Evolutionary conservation across 2,888 invertebrate genomes (phyloP).

Genomic region (Saturnia japonica): DNA sequence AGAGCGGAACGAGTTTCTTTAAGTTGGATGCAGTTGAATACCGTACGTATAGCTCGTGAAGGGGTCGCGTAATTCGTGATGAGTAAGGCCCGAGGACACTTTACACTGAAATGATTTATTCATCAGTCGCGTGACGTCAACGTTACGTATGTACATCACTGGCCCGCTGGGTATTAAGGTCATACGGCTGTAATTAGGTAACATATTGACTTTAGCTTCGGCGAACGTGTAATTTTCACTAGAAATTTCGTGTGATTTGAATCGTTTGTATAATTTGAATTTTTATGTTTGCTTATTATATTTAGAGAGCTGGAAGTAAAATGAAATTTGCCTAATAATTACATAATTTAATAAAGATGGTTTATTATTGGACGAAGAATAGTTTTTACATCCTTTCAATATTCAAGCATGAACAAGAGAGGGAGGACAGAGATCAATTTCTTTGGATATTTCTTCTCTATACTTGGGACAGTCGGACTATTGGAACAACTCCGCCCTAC

Average conservation of each 20-base stretch:
- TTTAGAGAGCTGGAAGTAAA: background rate
- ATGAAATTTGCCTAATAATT: background rate
- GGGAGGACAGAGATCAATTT: too few species aligned
- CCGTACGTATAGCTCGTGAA: background rate
- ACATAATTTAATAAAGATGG: background rate
- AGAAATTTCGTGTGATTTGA: background rate
- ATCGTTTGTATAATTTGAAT: background rate
- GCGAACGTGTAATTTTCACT: background rate
- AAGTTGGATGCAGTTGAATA: background rate
- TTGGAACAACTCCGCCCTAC: too few species aligned
- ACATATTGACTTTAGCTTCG: background rate
- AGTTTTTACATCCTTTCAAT: background rate
- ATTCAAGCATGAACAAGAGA: background rate
- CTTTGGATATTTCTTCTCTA: too few species aligned
- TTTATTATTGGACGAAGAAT: too few species aligned
- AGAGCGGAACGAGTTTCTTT: background rate
- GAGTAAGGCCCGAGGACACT: conserved; percentile 9
- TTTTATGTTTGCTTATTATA: background rate
- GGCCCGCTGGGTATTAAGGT: background rate
- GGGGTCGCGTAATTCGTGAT: conserved; percentile 22
- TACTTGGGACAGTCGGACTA: too few species aligned
- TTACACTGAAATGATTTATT: conserved; percentile 18
- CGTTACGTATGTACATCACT: conserved; percentile 2
- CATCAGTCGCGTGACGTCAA: conserved; percentile 9
- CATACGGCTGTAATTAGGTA: conserved; percentile 8